Evolutionary conservation across 2,888 invertebrate genomes (phyloP).

Genomic region (Lepidonotus clava): DNA sequence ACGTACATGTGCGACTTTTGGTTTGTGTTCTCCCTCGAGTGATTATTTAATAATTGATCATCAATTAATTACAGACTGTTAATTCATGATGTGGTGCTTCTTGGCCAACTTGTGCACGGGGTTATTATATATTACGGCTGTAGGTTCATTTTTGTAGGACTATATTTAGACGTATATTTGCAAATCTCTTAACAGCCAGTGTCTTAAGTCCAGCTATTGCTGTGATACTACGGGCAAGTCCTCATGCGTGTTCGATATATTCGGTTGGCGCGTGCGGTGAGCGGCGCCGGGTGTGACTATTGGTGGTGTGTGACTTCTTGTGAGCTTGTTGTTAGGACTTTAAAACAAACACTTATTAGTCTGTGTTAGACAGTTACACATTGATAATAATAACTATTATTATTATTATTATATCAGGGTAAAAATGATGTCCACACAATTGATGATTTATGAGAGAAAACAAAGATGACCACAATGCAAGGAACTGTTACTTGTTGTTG

Average conservation of each 20-base stretch:
- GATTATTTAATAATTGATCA: no score
- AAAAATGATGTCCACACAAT: slow-evolving; percentile 50
- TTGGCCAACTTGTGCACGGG: slow-evolving; percentile 49
- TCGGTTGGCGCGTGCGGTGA: slow-evolving; percentile 18
- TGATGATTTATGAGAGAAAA: no score
- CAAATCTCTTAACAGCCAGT: slow-evolving; percentile 51
- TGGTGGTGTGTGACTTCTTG: slow-evolving; percentile 38
- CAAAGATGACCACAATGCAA: no score
- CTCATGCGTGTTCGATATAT: slow-evolving; percentile 48
- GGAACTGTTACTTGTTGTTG: slow-evolving; percentile 47
- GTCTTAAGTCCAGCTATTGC: slow-evolving; percentile 54
- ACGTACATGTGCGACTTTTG: slow-evolving; percentile 26
- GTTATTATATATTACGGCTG: slow-evolving; percentile 47
- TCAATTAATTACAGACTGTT: no score
- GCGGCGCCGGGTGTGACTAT: no score
- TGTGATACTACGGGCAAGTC: slow-evolving; percentile 47
- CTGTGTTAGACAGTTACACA: slow-evolving; percentile 41
- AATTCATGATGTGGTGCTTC: slow-evolving; percentile 45
- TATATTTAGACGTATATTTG: slow-evolving; percentile 52
- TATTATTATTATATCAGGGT: slow-evolving; percentile 35
- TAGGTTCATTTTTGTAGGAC: slow-evolving; percentile 52
- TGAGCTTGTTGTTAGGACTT: slow-evolving; percentile 50
- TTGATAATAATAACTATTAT: background rate
- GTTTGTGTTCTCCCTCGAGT: slow-evolving; percentile 25
- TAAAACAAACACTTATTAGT: no score